Percentiles rank a stretch among this genome's conserved stretches.
phyloP scores from a whole-genome alignment of 2,888 invertebrate species.

The Esperia sulphurella region DNA sequence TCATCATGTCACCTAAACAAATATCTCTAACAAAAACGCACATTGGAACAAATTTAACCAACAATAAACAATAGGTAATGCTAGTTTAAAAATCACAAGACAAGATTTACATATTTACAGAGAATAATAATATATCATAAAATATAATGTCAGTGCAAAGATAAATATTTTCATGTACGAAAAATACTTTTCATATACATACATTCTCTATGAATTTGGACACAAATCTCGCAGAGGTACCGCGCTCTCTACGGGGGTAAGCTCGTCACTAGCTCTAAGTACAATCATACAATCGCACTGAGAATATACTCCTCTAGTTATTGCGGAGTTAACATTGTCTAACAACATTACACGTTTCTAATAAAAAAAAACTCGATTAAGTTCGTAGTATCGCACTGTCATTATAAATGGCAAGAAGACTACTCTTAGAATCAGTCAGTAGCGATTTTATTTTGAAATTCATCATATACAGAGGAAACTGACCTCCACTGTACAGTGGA shows the following conservation, averaged over 20 bases:
- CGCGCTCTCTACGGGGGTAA: constrained; percentile 28
- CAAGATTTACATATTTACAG: constrained; percentile 65
- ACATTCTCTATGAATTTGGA: constrained; percentile 25
- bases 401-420: constrained; percentile 16
- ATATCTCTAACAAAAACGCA: constrained; percentile 2
- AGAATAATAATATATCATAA: constrained; percentile 42
- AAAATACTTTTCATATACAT: constrained; percentile 33
- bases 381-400: not conserved
- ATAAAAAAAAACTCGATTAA: constrained; percentile 1
- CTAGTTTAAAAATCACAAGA: constrained; percentile 48
- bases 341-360: constrained; percentile 5
- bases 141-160: constrained; percentile 42
- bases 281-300: constrained; percentile 6
- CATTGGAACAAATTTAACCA: constrained; percentile 7
- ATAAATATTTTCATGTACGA: constrained; percentile 31
- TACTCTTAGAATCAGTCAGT: not conserved
- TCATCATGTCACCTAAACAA: constrained; percentile 7
- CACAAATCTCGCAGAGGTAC: constrained; percentile 15
- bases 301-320: constrained; percentile 6
- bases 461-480: no score
- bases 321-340: not conserved
- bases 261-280: constrained; percentile 34
- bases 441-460: no score
- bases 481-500: no score
- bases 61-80: constrained; percentile 24